Evolutionary conservation across 1,140 invertebrate species (phyloP), one percentile per base, ranked within the genome.

Genomic region (Hestina assimilis): DNA sequence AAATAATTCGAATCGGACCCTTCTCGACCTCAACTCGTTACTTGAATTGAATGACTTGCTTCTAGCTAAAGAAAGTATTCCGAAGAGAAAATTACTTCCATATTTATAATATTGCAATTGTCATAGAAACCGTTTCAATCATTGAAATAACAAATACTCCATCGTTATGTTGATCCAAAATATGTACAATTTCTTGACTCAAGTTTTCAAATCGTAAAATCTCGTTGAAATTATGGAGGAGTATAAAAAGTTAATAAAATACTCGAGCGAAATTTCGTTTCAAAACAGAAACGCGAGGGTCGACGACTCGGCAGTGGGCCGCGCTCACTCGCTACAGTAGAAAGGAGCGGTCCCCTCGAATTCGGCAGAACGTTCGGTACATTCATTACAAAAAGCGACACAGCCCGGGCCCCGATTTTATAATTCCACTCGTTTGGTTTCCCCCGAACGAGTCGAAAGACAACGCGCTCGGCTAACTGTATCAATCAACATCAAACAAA

Each of bases 401-500:
- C 76, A 69, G 69, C 63, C 55, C 64, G 70, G 71, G 68, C 71
- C 71, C 75, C 65, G 76, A 66, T 79, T 83, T 79, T 81, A 83
- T 84, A 87, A 87, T 87, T 84, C 75, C 76, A 79, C 81, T 84
- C 79, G 77, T 82, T 84, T 75, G 75, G 70, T 62, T 72, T 76
- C 79, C 79, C 75, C 69, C 58, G 63, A 60, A 48, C 40, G 61
- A 46, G 46, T 52, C 54, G 69, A 72, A 69, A 81, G 71, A 84
- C 79, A 82, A 83, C 81, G 68, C 66, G 74, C 79, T 69, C 68
- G 70, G 61, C 79, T 84, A 82, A 84, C 83, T 73, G 83, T 83
- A 87, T 87, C 83, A 87, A 87, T 87, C 81, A 87, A 87, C 81
- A 84, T 87, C 81, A 87, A 87, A 87, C 79, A 79, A 67, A 70